phyloP scores from a whole-genome alignment of 2,113 vertebrate genomes.

The Cebidichthys violaceus region DNA sequence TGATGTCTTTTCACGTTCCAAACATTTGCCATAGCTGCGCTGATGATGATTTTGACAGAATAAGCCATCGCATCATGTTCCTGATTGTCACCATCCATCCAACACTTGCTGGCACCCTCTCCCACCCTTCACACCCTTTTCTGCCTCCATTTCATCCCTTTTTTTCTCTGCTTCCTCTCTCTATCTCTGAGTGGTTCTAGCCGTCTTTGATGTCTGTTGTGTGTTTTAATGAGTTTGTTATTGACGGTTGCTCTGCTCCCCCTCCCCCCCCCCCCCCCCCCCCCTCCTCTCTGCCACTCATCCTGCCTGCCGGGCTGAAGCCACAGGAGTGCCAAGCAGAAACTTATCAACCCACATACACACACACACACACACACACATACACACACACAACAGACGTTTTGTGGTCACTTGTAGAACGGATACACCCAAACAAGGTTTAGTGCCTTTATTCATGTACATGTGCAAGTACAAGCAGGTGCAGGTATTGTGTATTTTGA shows the following conservation, averaged over 20 bases:
- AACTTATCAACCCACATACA: background rate
- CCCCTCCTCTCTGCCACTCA: conserved; percentile 27
- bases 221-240: conserved; percentile 78
- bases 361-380: background rate
- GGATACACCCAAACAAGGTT: background rate
- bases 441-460: background rate
- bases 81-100: conserved; percentile 5
- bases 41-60: background rate
- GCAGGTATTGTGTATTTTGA: background rate
- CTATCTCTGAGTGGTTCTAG: conserved; percentile 7
- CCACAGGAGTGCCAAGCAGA: conserved; percentile 28
- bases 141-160: conserved; percentile 19
- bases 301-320: conserved; percentile 24
- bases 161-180: conserved; percentile 39
- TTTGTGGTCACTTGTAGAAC: background rate
- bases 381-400: background rate
- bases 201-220: conserved; percentile 69
- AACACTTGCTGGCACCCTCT: conserved; percentile 34
- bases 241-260: conserved; percentile 45
- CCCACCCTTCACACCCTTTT: conserved; percentile 41
- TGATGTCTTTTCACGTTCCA: background rate
- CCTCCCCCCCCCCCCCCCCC: background rate
- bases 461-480: background rate
- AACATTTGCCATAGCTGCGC: background rate
- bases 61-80: background rate